These are phyloP conservation scores for Rhincodon typus DNA, from an alignment of 2,797 vertebrate species.

Conservation along the genomic window DNA sequence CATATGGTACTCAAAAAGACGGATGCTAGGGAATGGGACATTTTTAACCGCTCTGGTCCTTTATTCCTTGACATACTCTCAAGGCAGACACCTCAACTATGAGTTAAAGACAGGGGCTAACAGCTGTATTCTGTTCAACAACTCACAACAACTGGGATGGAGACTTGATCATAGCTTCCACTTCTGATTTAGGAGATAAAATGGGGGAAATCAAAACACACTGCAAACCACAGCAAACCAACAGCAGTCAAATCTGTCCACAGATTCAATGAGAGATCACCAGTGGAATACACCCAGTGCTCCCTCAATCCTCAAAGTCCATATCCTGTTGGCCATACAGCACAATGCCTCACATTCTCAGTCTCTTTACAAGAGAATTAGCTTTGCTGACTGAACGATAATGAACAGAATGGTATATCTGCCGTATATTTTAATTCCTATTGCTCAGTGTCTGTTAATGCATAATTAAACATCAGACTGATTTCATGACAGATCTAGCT, in stretches of 20 bases:
- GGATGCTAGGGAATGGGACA: background rate
- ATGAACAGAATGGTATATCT: constrained; percentile 19
- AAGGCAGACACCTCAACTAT: background rate
- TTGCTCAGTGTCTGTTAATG: constrained; percentile 31
- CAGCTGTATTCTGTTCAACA: background rate
- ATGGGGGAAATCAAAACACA: background rate
- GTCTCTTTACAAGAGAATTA: background rate
- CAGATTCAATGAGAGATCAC: background rate
- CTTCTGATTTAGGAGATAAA: background rate
- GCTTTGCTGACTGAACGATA: background rate
- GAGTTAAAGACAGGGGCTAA: background rate
- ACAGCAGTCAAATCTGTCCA: background rate
- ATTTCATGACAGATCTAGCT: constrained; percentile 23
- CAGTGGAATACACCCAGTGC: background rate
- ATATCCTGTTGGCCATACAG: background rate
- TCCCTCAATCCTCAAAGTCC: background rate
- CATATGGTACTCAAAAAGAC: background rate
- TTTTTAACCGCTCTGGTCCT: background rate
- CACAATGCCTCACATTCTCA: background rate
- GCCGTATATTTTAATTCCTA: constrained; percentile 29
- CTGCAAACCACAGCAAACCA: background rate
- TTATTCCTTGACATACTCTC: background rate
- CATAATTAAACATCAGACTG: constrained; percentile 24
- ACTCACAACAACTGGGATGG: background rate
- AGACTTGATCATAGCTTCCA: background rate